phyloP scores from a whole-genome alignment of 2,888 invertebrate species.

The Lathronympha strigana region DNA sequence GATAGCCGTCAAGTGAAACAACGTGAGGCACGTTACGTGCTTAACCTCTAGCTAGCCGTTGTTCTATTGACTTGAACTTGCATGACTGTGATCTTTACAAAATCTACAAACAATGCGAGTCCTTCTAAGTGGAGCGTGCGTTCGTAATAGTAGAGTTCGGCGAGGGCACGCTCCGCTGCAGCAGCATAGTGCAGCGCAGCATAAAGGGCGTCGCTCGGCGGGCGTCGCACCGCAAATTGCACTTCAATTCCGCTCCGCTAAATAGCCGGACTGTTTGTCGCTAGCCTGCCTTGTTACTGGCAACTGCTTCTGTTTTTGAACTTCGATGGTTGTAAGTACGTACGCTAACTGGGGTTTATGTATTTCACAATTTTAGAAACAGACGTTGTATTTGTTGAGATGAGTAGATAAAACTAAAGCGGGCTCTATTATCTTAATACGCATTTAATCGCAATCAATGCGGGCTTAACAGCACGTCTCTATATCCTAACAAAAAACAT shows the following conservation, averaged over 20 bases:
- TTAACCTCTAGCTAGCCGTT: too few relatives aligned
- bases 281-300: slow-evolving; percentile 47
- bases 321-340: slow-evolving; percentile 20
- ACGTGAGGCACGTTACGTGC: too few relatives aligned
- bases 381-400: background rate
- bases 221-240: slow-evolving; percentile 55
- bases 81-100: background rate
- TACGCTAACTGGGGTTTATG: background rate
- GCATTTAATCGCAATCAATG: background rate
- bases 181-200: slow-evolving; percentile 19
- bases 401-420: background rate
- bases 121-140: background rate
- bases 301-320: slow-evolving; percentile 31
- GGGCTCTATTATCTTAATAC: background rate
- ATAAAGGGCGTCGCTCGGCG: slow-evolving; percentile 31
- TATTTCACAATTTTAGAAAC: background rate
- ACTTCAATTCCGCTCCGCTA: slow-evolving; percentile 66
- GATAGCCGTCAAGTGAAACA: too few relatives aligned
- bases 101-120: background rate
- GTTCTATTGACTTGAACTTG: too few relatives aligned
- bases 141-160: background rate
- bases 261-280: slow-evolving; percentile 62
- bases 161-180: slow-evolving; percentile 21
- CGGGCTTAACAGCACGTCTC: background rate
- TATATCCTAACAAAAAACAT: background rate